Conservation (phyloP, 2,113 vertebrate species). For the Silurus glanis region DNA sequence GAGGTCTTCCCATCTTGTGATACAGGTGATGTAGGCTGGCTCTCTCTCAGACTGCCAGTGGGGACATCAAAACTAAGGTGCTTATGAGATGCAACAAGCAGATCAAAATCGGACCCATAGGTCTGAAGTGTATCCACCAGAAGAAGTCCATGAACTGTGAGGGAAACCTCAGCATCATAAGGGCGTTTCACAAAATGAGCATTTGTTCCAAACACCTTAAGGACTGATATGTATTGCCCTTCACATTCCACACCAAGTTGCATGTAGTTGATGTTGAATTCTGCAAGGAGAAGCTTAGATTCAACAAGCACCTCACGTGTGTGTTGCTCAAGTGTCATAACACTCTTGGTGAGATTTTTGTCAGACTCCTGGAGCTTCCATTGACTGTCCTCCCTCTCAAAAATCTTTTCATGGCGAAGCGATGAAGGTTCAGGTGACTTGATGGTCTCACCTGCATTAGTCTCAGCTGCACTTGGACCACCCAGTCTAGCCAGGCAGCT, state of each 20-base stretch:
- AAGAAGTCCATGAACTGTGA: conserved; percentile 92
- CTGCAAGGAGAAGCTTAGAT: conserved; percentile 89
- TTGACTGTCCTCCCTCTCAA: conserved; percentile 78
- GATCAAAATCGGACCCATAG: conserved; percentile 94
- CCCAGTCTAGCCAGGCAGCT: conserved; percentile 84
- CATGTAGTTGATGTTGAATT: conserved; percentile 96
- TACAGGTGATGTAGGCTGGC: conserved; percentile 84
- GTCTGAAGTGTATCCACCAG: conserved; percentile 96
- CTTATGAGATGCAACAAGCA: conserved; percentile 96
- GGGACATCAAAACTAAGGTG: conserved; percentile 93
- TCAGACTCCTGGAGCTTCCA: conserved; percentile 88
- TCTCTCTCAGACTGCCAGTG: conserved; percentile 88
- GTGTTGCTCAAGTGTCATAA: conserved; percentile 88
- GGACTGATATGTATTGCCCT: conserved; percentile 92
- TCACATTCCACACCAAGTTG: conserved; percentile 93
- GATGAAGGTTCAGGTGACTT: conserved; percentile 70
- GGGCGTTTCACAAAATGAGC: conserved; percentile 95
- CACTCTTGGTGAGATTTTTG: conserved; percentile 90
- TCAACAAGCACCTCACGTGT: conserved; percentile 93
- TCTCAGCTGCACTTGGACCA: conserved; percentile 66
- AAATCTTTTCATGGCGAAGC: conserved; percentile 84
- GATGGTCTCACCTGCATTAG: conserved; percentile 38
- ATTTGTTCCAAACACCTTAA: conserved; percentile 95
- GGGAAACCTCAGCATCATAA: conserved; percentile 88
- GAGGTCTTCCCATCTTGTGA: conserved; percentile 61